Conservation (phyloP, 2,113 vertebrate species). For the Channa maculata region DNA sequence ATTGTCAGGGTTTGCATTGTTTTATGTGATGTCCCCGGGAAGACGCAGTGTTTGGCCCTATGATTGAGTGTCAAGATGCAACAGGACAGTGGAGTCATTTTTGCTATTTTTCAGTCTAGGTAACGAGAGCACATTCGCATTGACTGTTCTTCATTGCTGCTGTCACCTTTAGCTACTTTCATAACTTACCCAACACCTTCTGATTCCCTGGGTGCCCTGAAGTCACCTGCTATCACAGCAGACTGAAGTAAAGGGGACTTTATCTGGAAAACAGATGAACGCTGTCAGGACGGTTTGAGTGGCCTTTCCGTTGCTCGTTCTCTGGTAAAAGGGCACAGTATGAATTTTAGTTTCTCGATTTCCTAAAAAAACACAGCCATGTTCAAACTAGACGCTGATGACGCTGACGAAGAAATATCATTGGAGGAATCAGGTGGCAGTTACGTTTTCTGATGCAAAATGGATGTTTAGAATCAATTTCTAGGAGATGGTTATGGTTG, state of each 20-base stretch:
- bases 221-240: background rate
- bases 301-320: background rate
- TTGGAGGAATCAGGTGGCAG: too few species aligned
- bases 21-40: background rate
- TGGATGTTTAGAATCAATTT: too few species aligned
- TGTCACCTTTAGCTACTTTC: background rate
- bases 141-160: background rate
- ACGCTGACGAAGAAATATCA: too few species aligned
- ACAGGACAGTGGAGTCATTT: background rate
- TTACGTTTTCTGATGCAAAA: too few species aligned
- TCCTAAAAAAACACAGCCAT: background rate
- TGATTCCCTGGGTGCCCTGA: background rate
- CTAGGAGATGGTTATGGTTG: too few species aligned
- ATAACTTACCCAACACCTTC: background rate
- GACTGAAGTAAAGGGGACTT: background rate
- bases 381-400: background rate
- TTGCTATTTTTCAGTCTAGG: background rate
- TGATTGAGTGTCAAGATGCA: background rate
- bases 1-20: slow-evolving; percentile 1
- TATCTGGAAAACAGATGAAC: background rate
- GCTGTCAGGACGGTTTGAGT: background rate
- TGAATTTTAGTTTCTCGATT: background rate
- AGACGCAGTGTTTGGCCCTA: background rate
- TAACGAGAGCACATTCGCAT: background rate
- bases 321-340: too few species aligned